Evolutionary conservation across 2,888 invertebrate species (phyloP).

Genomic region (Caenorhabditis sinica): DNA sequence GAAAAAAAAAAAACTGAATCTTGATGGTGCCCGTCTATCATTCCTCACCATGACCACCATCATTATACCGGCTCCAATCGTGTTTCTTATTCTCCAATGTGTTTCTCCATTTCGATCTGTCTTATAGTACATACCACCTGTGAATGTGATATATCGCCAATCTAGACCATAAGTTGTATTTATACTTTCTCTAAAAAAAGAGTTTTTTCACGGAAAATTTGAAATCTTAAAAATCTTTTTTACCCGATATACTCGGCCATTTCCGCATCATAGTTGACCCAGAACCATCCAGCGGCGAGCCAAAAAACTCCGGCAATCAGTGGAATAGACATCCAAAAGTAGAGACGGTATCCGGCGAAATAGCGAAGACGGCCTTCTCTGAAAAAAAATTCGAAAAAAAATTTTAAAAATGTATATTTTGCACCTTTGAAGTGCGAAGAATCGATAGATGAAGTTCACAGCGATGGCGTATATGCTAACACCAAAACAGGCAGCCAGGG

Average conservation of each 20-base stretch:
- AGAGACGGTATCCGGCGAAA: background rate
- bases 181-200: background rate
- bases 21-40: background rate
- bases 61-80: background rate
- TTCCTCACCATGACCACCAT: background rate
- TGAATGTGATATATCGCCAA: background rate
- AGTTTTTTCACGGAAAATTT: background rate
- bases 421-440: conserved; percentile 20
- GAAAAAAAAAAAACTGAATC: background rate
- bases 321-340: background rate
- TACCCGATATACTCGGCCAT: background rate
- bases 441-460: conserved; percentile 18
- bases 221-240: background rate
- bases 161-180: conserved; percentile 9
- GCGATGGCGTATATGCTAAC: conserved; percentile 19
- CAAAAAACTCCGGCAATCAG: background rate
- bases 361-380: conserved; percentile 3
- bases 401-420: background rate
- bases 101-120: background rate
- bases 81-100: background rate
- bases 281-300: conserved; percentile 6
- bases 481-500: conserved; percentile 13
- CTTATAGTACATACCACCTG: conserved; percentile 13
- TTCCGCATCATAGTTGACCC: conserved; percentile 2
- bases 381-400: background rate